Conservation (phyloP, 2,797 vertebrate species). For the Brachyrhaphis roseni region DNA sequence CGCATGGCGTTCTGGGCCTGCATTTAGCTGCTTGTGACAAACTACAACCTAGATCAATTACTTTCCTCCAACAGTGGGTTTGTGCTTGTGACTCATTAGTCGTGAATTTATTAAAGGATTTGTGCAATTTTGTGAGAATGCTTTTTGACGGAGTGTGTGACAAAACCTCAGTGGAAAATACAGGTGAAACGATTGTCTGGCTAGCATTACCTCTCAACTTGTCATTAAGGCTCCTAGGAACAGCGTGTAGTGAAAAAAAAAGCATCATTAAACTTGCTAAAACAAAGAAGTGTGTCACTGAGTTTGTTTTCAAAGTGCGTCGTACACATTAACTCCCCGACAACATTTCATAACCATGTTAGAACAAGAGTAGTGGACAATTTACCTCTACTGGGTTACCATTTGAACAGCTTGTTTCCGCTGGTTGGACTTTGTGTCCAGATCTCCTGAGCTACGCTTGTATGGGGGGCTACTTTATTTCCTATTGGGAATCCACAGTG, state of each 20-base stretch:
- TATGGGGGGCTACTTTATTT: background rate
- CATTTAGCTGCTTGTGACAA: too few species aligned
- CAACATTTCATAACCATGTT: constrained; percentile 44
- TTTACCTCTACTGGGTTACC: constrained; percentile 49
- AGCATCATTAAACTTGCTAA: constrained; percentile 2
- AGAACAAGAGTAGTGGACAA: constrained; percentile 51
- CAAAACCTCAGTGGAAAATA: background rate
- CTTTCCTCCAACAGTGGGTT: background rate
- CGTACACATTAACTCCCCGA: constrained; percentile 68
- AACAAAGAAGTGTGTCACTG: background rate
- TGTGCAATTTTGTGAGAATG: background rate
- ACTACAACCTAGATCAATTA: background rate
- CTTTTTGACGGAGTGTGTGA: background rate
- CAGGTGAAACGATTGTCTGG: constrained; percentile 50
- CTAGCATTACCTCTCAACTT: constrained; percentile 24
- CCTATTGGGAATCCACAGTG: background rate
- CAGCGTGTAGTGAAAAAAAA: constrained; percentile 14
- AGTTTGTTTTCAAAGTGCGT: background rate
- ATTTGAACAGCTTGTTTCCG: constrained; percentile 35
- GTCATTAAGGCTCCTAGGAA: background rate
- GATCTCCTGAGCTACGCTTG: background rate
- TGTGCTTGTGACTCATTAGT: background rate
- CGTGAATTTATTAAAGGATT: background rate
- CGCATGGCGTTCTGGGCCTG: too few species aligned
- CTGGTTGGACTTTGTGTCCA: constrained; percentile 32